These are phyloP conservation scores for Onthophagus taurus DNA, from an alignment of 1,140 invertebrate genomes.

Conservation along the genomic window DNA sequence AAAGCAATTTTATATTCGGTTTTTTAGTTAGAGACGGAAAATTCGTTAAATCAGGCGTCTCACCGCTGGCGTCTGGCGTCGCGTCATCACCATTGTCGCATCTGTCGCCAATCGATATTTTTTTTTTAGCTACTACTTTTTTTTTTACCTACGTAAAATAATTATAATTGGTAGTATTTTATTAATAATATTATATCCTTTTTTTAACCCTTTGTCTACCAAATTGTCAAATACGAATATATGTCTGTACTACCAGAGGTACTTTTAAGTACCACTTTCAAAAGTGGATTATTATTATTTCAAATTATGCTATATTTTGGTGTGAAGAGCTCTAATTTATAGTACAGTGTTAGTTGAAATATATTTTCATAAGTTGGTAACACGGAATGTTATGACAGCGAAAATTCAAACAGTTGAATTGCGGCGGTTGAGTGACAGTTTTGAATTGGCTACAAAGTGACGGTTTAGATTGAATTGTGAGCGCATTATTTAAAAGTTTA, in stretches of 20 bases:
- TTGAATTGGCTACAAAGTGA: neutral
- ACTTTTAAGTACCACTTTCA: neutral
- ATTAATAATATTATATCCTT: no score
- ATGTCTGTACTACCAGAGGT: neutral
- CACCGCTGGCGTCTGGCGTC: no score
- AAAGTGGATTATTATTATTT: neutral
- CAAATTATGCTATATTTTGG: neutral
- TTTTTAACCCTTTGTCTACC: constrained; percentile 2
- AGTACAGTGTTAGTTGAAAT: neutral
- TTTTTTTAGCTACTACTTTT: no score
- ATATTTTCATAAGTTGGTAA: neutral
- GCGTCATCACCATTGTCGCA: no score
- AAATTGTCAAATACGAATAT: neutral
- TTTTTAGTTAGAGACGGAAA: no score
- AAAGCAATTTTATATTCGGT: no score
- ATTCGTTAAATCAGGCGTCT: no score
- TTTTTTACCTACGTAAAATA: no score
- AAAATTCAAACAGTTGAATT: no score
- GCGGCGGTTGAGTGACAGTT: neutral
- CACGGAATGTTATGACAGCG: neutral
- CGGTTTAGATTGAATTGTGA: neutral
- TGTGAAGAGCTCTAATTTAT: neutral
- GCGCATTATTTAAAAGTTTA: neutral
- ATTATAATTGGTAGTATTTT: no score
- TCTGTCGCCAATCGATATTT: no score